Evolutionary conservation across 2,797 vertebrate species (phyloP).

Genomic region (Artibeus lituratus): DNA sequence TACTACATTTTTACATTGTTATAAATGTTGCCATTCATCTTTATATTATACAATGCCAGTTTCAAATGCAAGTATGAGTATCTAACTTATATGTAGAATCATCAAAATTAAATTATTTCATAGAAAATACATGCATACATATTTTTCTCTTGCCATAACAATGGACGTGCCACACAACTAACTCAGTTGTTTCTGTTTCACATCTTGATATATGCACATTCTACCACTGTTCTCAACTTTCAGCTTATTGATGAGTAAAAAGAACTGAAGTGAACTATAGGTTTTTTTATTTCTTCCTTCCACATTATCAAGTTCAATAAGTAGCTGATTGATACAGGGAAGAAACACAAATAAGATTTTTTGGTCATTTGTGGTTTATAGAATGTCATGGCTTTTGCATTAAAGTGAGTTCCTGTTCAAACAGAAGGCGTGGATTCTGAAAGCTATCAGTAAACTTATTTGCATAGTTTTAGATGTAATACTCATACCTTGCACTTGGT

Average conservation of each 20-base stretch:
- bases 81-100: not conserved
- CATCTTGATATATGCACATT: not conserved
- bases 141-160: not conserved
- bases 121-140: not conserved
- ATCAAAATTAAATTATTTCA: not conserved
- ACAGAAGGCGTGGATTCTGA: not conserved
- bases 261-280: not conserved
- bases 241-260: not conserved
- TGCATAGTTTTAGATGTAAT: not conserved
- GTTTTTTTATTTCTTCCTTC: not conserved
- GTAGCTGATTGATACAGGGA: not conserved
- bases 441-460: not conserved
- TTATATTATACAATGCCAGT: not conserved
- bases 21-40: not conserved
- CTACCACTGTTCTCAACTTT: not conserved
- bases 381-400: not conserved
- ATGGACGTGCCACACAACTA: not conserved
- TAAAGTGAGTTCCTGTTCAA: not conserved
- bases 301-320: not conserved
- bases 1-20: not conserved
- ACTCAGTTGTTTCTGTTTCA: not conserved
- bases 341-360: not conserved
- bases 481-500: not conserved
- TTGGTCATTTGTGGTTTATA: not conserved
- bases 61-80: not conserved